Evolutionary conservation across 2,888 invertebrate genomes (phyloP), one percentile per base, ranked within the genome.

Genomic region (Eristalis pertinax): DNA sequence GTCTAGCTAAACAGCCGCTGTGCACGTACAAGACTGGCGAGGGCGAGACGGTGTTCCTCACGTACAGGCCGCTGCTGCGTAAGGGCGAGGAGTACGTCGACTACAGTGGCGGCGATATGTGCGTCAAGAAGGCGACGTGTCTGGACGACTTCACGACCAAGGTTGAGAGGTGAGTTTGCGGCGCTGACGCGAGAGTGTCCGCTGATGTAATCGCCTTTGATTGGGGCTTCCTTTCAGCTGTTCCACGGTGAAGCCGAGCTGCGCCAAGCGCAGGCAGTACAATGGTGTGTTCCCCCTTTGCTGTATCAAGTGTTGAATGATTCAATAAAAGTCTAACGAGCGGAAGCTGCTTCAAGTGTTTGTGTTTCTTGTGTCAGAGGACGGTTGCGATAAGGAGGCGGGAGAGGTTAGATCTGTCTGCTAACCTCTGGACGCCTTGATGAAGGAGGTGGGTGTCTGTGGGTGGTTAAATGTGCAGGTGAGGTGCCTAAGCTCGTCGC

Each of bases 21-120:
- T 92, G 92, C 84, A 89, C 89, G 0, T 92, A 92, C 83, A 91
- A 90, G 63, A 92, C 90, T 75, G 84, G 89, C 0, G 89, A 91
- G 84, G 91, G 90, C 43, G 92, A 92, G 79, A 92, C 90, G 7
- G 89, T 92, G 26, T 92, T 92, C 43, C 89, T 92, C 3, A 91
- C 91, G 80, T 92, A 92, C 84, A 89, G 92, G 85, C 91, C 92
- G 11, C 73, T 89, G 10, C 65, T 90, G 56, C 90, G 89, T 38
- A 90, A 90, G 63, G 92, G 92, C 0, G 89, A 92, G 89, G 92
- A 92, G 38, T 92, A 92, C 88, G 90, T 92, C 15, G 92, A 92
- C 60, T 92, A 92, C 64, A 91, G 90, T 50, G 70, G 89, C 13
- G 91, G 91, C 69, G 91, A 92, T 62, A 91, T 89, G 78, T 92